Base-by-base conservation (phyloP, 2,888 invertebrate genomes). In the Eretmocerus hayati region DNA sequence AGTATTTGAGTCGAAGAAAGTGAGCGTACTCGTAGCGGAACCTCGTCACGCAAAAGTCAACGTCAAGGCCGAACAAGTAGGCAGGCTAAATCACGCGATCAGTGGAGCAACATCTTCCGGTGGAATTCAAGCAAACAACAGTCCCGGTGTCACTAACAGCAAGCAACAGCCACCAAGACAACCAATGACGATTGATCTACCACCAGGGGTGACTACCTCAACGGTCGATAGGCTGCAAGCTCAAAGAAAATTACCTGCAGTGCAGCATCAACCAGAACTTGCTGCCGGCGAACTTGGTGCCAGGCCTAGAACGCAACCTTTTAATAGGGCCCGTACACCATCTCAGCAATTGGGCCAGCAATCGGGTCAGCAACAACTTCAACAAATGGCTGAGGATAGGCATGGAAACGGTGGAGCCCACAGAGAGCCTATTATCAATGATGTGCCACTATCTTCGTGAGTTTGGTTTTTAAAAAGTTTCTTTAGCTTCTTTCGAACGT, bases 1-100 rank as follows among this genome's bases (percentile, higher is more conserved):
- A 35, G 82, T 83, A 36, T 84, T 80, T 66, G 81, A 83, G 65
- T 80, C 82, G 2, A 79, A 81, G 51, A 82, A 81, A 56, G 77
- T 84, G 26, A 84, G 84, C 47, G 82, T 84, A 9, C 65, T 84
- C 31, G 75, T 83, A 21, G 83, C 83, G 5, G 81, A 84, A 68
- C 84, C 84, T 0, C 74, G 76, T 38, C 77, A 77, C 60, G 81
- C 83, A 6, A 78, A 80, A 66, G 79, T 84, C 9, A 79, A 81
- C 67, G 77, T 83, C 8, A 66, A 67, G 56, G 62, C 66, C 5
- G 65, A 69, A 36, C 54, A 38, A 18, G 33, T 5, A n/a, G n/a
- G 13, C 8, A 6, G 6, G 30, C 30, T 30, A 13, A 30, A 30
- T 30, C 30, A 30, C 30, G 30, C 30, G 9, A 22, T 15, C 23